Conservation (phyloP, 2,888 invertebrate species). For the Philereme transversata region DNA sequence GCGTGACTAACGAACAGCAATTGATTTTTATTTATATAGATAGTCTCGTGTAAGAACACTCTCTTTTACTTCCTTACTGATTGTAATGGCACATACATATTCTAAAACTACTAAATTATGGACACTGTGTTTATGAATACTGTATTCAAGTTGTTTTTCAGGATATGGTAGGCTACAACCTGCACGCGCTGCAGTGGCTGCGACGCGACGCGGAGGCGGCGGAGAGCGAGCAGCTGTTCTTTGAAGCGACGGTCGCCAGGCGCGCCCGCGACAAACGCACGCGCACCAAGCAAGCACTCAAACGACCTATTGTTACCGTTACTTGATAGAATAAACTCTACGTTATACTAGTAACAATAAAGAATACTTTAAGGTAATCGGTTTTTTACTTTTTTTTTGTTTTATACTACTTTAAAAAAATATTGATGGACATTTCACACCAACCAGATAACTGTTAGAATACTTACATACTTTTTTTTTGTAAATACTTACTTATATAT, state of each 20-base stretch:
- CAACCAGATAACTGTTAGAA: no score
- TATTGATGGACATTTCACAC: no score
- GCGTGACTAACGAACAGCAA: no score
- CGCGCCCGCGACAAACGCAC: conserved; percentile 83
- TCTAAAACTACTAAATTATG: no score
- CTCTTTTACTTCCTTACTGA: no score
- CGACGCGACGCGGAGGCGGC: conserved; percentile 90
- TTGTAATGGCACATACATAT: no score
- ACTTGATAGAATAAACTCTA: conserved; percentile 43
- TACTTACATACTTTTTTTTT: no score
- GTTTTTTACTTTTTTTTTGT: background rate
- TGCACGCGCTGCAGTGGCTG: conserved; percentile 90
- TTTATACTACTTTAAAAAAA: no score
- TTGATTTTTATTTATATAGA: no score
- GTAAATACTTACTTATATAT: no score
- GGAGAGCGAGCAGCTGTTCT: conserved; percentile 90
- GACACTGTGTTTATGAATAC: background rate
- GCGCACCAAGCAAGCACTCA: conserved; percentile 85
- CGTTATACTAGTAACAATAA: conserved; percentile 32
- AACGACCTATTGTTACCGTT: conserved; percentile 81
- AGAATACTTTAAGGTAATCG: conserved; percentile 12
- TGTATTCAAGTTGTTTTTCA: conserved; percentile 55
- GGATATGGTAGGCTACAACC: conserved; percentile 93
- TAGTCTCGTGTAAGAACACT: no score
- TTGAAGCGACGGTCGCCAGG: conserved; percentile 87